Conservation (phyloP, 1,140 invertebrate genomes). For the Drosophila ambigua region DNA sequence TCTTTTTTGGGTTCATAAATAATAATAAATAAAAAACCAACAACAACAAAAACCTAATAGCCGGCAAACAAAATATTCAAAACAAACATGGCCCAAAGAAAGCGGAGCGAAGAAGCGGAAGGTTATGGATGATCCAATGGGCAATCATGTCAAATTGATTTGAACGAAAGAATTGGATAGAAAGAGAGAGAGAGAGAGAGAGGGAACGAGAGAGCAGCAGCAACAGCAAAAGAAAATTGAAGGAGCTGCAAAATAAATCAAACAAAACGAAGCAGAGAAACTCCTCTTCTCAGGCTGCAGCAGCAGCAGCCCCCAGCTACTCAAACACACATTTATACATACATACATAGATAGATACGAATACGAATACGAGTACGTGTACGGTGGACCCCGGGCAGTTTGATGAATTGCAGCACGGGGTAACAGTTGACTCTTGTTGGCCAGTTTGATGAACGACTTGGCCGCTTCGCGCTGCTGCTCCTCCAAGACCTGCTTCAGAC, state of each 20-base stretch:
- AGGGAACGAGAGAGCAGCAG: conserved; percentile 28
- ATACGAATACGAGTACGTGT: conserved; percentile 4
- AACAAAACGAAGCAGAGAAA: conserved; percentile 49
- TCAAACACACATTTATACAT: no score
- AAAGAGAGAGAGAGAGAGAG: conserved; percentile 13
- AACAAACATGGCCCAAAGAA: conserved; percentile 40
- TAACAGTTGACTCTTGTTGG: conserved; percentile 29
- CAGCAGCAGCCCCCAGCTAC: not conserved
- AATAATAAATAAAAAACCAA: conserved; percentile 29
- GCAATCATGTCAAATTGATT: conserved; percentile 80
- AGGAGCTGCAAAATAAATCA: conserved; percentile 76
- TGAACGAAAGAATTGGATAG: conserved; percentile 20
- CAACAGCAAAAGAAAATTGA: conserved; percentile 49
- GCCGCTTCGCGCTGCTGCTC: conserved; percentile 10
- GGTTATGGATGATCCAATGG: conserved; percentile 66
- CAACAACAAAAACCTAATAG: conserved; percentile 41
- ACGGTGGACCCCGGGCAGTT: conserved; percentile 33
- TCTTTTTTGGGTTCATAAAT: conserved; percentile 58
- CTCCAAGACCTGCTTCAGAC: conserved; percentile 36
- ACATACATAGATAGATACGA: no score
- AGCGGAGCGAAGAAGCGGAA: conserved; percentile 27
- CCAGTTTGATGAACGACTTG: conserved; percentile 59
- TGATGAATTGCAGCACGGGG: conserved; percentile 72
- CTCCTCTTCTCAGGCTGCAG: not conserved
- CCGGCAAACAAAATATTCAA: conserved; percentile 60